A percentile compares a stretch with the other conserved stretches of the same genome.
These are phyloP conservation scores for Dromaius novaehollandiae DNA, from an alignment of 2,113 vertebrate species.

Conservation along the genomic window DNA sequence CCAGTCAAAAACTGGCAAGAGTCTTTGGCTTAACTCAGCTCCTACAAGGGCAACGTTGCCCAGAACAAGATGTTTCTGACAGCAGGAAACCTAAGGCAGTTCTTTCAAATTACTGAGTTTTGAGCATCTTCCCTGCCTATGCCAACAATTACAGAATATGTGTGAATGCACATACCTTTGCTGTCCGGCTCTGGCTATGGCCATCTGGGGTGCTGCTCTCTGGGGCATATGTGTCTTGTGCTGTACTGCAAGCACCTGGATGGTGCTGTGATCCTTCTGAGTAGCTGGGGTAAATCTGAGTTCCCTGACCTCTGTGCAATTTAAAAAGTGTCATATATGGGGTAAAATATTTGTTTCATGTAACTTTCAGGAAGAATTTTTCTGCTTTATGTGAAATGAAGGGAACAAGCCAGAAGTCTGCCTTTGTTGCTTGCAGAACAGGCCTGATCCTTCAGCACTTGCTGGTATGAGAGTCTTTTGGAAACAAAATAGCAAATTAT, in stretches of 20 bases:
- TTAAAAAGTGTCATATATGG: not conserved
- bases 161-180: not conserved
- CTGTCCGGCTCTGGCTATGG: accelerated
- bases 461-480: not conserved
- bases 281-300: not conserved
- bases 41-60: not conserved
- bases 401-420: accelerated
- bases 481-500: not conserved
- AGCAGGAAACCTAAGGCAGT: not conserved
- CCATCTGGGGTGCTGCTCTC: not conserved
- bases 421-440: not conserved
- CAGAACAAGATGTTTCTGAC: not conserved
- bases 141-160: accelerated
- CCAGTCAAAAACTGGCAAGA: not conserved
- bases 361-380: not conserved
- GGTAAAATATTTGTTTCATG: not conserved
- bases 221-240: not conserved
- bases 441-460: not conserved
- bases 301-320: not conserved
- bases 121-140: not conserved
- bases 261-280: not conserved
- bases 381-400: not conserved
- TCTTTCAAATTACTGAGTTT: not conserved
- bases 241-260: not conserved
- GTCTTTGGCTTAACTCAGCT: not conserved